These are phyloP conservation scores for Blomia tropicalis DNA, from an alignment of 2,888 invertebrate genomes.

Conservation along the genomic window DNA sequence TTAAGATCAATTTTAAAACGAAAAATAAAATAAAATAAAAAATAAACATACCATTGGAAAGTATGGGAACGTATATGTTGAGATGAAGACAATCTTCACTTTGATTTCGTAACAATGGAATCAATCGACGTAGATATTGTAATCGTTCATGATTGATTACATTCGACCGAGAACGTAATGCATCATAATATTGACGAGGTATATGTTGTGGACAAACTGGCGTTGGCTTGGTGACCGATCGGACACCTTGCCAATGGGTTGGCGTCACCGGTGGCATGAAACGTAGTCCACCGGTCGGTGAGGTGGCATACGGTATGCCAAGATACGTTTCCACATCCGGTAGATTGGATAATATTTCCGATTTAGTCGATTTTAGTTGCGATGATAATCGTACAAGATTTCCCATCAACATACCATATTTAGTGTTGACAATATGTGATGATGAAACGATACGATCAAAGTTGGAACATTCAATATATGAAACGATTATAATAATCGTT, in stretches of 20 bases:
- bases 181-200: conserved; percentile 29
- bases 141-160: conserved; percentile 33
- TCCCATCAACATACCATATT: conserved; percentile 36
- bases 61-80: conserved; percentile 74
- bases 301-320: conserved; percentile 38
- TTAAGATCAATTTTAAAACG: background rate
- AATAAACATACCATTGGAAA: background rate
- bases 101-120: conserved; percentile 56
- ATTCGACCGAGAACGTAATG: conserved; percentile 28
- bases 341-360: background rate
- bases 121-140: conserved; percentile 36
- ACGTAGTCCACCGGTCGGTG: conserved; percentile 35
- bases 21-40: no score
- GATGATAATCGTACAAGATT: conserved; percentile 32
- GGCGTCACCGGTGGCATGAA: conserved; percentile 39
- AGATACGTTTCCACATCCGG: conserved; percentile 37
- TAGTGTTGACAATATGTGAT: conserved; percentile 33
- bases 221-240: conserved; percentile 31
- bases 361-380: background rate
- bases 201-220: conserved; percentile 38
- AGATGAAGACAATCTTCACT: conserved; percentile 92
- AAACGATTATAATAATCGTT: no score
- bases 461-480: no score
- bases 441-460: no score
- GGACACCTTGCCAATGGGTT: conserved; percentile 36